Evolutionary conservation across 2,113 vertebrate genomes (phyloP), one percentile per base, ranked within the genome.

Genomic region (Misgurnus anguillicaudatus): DNA sequence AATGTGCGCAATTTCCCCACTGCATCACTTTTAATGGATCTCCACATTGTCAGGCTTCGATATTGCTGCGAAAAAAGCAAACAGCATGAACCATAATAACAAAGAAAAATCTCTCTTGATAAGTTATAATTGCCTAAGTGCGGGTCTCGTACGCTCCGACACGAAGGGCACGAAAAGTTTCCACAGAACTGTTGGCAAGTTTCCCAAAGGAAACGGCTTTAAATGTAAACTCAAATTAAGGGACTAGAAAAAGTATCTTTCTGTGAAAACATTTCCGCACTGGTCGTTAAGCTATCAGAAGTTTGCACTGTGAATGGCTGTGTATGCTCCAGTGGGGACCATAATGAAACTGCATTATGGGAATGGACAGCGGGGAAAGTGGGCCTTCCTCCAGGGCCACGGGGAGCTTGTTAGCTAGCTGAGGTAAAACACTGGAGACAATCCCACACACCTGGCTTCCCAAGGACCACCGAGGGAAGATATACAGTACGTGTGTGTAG

Each of bases 381-480:
- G 64, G 92, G 16, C 68, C 63, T 75, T 74, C 65, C 51, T 60
- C 58, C 68, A 8, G 63, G 88, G 78, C 87, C 90, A 90, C 86
- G 87, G 87, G 86, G 91, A 91, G 91, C 89, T 94, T 92, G 92
- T 79, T 87, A 87, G 78, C 78, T 21, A 72, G 77, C 73, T 65
- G 31, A 69, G 57, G 66, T 58, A 86, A 79, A 9, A 80, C 84
- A 79, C 81, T 92, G 90, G 87, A 94, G 93, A 91, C 91, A 90
- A 90, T 92, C 89, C 89, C 90, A 87, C 89, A 90, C 93, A 94
- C 92, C 94, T 94, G 93, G 91, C 85, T 91, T 93, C 90, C 89
- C 88, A 92, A 92, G 90, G 91, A 91, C 91, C 91, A 92, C 92
- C 83, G 39, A 82, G 90, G 89, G 87, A 89, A 65, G 21, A 41